Evolutionary conservation across 2,888 invertebrate genomes (phyloP).

Genomic region (Amphipyra berbera): DNA sequence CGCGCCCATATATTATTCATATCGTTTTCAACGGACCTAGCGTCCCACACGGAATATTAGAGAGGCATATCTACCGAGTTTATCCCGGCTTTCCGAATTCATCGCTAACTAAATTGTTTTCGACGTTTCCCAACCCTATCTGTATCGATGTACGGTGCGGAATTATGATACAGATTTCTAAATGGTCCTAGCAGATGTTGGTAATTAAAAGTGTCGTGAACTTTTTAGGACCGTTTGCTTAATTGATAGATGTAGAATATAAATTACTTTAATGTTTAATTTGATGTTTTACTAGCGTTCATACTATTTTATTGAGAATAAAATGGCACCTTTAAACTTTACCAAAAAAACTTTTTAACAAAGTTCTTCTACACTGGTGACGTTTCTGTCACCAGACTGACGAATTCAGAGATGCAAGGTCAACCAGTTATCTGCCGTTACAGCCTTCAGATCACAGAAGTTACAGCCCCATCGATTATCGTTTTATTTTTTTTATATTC

Average conservation of each 20-base stretch:
- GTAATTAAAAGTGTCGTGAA: conserved; percentile 66
- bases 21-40: conserved; percentile 82
- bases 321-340: too few species aligned
- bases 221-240: conserved; percentile 58
- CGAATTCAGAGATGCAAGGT: too few species aligned
- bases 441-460: too few species aligned
- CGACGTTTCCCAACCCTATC: conserved; percentile 61
- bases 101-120: conserved; percentile 86
- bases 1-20: conserved; percentile 84
- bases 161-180: conserved; percentile 63
- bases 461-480: too few species aligned
- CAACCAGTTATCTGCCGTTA: too few species aligned
- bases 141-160: conserved; percentile 45
- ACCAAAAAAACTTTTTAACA: too few species aligned
- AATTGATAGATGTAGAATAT: conserved; percentile 35
- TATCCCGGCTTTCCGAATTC: conserved; percentile 81
- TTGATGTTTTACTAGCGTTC: conserved; percentile 6
- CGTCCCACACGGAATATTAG: conserved; percentile 88
- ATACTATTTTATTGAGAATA: background rate
- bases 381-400: too few species aligned
- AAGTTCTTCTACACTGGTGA: too few species aligned
- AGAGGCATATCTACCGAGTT: conserved; percentile 77
- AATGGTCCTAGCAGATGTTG: conserved; percentile 68
- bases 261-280: conserved; percentile 9
- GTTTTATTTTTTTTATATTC: too few species aligned